These are phyloP conservation scores for Brevimyrus niger DNA, from an alignment of 2,113 vertebrate genomes.

Conservation along the genomic window DNA sequence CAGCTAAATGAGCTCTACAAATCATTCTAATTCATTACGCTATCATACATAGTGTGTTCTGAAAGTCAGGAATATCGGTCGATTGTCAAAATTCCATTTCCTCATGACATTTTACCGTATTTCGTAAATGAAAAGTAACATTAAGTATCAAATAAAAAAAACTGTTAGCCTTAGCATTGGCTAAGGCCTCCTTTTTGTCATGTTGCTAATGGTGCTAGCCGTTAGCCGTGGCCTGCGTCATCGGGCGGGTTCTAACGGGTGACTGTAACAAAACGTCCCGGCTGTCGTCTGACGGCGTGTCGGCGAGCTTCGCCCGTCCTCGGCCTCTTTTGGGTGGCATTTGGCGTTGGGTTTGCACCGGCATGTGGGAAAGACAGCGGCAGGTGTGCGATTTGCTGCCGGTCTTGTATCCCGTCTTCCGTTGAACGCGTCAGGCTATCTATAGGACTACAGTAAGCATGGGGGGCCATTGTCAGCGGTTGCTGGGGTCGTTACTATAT, in stretches of 20 bases:
- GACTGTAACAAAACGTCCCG: neutral
- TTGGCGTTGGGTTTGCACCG: conserved; percentile 3
- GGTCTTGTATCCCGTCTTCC: conserved; percentile 37
- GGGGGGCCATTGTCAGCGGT: neutral
- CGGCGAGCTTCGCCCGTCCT: neutral
- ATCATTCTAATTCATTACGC: neutral
- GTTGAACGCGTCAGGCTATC: conserved; percentile 47
- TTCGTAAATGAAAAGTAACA: neutral
- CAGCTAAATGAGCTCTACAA: neutral
- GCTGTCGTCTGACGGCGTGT: neutral
- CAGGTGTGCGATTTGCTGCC: conserved; percentile 59
- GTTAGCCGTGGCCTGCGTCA: neutral
- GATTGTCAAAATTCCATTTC: neutral
- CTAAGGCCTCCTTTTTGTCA: neutral
- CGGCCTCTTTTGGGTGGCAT: neutral
- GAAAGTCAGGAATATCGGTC: neutral
- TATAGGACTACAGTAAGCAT: conserved; percentile 49
- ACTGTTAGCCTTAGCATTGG: neutral
- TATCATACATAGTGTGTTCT: neutral
- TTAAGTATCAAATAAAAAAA: neutral
- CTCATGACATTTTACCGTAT: neutral
- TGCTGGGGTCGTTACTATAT: conserved; percentile 26
- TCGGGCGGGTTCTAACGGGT: neutral
- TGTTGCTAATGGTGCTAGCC: neutral
- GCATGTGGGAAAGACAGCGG: conserved; percentile 48